Conservation (phyloP, 2,113 vertebrate species). For the Oreamnos americanus region DNA sequence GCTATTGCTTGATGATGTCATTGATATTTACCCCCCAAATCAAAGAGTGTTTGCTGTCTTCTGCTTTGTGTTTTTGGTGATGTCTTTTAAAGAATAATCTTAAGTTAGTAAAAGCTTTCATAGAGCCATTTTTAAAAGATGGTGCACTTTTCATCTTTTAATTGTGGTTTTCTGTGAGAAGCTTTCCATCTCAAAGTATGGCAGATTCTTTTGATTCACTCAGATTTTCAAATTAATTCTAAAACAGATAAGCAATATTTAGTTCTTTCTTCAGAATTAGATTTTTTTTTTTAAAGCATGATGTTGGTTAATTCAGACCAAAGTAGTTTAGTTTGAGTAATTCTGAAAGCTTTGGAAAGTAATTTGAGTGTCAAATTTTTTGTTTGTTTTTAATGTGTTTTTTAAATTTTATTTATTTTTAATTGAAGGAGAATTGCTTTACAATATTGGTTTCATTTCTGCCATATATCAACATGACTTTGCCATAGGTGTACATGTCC, state of each 20-base stretch:
- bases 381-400: not conserved
- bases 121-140: not conserved
- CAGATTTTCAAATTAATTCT: not conserved
- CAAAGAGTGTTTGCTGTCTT: not conserved
- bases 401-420: not conserved
- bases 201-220: not conserved
- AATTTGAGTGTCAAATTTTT: not conserved
- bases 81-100: not conserved
- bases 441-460: not conserved
- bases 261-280: not conserved
- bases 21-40: not conserved
- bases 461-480: not conserved
- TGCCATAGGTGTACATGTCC: not conserved
- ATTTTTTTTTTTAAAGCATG: not conserved
- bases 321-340: not conserved
- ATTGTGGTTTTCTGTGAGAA: not conserved
- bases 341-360: constrained; percentile 12
- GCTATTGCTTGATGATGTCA: not conserved
- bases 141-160: not conserved
- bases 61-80: not conserved
- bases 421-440: not conserved
- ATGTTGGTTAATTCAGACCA: not conserved
- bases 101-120: not conserved
- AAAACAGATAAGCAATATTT: not conserved
- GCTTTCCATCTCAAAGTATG: not conserved